These are phyloP conservation scores for Deroplatys truncata DNA, from an alignment of 2,888 invertebrate genomes.

Conservation along the genomic window DNA sequence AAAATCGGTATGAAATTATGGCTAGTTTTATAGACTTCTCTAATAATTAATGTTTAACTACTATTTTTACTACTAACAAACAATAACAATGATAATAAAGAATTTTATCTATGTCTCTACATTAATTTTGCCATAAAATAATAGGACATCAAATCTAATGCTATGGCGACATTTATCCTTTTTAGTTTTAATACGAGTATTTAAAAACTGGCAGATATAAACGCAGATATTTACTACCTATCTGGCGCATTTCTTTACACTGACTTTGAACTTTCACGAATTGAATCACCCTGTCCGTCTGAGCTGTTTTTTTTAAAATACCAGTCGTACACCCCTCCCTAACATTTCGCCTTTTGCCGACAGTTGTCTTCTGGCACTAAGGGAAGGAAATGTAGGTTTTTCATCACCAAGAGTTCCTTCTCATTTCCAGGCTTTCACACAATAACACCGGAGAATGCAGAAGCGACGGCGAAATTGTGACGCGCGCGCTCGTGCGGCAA, in stretches of 20 bases:
- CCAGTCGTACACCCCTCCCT: background rate
- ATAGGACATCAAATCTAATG: too few relatives aligned
- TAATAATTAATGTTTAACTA: too few relatives aligned
- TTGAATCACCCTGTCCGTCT: background rate
- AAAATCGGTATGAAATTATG: too few relatives aligned
- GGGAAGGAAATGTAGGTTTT: background rate
- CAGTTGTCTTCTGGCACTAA: background rate
- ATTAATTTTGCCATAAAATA: too few relatives aligned
- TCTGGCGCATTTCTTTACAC: background rate
- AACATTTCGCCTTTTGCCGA: background rate
- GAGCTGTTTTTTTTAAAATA: background rate
- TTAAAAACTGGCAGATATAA: too few relatives aligned
- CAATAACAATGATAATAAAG: too few relatives aligned
- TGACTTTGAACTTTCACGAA: background rate
- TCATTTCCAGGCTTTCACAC: slow-evolving; percentile 28
- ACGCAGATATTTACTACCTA: too few relatives aligned
- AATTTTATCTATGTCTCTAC: too few relatives aligned
- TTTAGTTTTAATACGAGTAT: too few relatives aligned
- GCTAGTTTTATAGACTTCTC: too few relatives aligned
- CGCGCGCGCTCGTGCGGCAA: slow-evolving; percentile 22
- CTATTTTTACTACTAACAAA: too few relatives aligned
- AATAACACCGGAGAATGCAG: slow-evolving; percentile 5
- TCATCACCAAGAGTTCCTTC: slow-evolving; percentile 12
- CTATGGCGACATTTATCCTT: too few relatives aligned
- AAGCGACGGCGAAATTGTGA: background rate